Percentiles rank a stretch among this genome's conserved stretches.
phyloP scores from a whole-genome alignment of 1,140 invertebrate genomes.

The Helicoverpa armigera region DNA sequence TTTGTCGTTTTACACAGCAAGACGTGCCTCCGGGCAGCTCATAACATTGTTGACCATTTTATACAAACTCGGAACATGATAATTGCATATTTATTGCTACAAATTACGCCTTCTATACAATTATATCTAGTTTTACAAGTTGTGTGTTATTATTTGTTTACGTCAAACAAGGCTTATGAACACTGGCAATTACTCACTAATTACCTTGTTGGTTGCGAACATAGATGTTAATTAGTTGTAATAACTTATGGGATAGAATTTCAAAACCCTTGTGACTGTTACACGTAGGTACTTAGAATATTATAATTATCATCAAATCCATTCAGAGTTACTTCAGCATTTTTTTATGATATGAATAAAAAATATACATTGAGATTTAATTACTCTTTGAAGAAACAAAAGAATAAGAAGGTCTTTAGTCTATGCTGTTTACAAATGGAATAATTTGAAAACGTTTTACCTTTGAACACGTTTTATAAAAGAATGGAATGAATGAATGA shows the following conservation, averaged over 20 bases:
- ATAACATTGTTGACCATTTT: background rate
- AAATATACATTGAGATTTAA: no score
- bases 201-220: conserved; percentile 8
- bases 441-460: no score
- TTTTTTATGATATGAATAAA: no score
- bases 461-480: no score
- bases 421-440: no score
- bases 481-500: no score
- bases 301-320: no score
- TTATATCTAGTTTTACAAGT: background rate
- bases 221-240: background rate
- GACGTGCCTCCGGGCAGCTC: background rate
- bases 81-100: background rate
- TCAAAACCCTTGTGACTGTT: background rate
- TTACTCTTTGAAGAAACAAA: no score
- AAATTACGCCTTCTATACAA: conserved; percentile 16
- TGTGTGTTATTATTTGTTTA: background rate
- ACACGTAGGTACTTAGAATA: no score
- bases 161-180: conserved; percentile 25
- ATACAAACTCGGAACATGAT: background rate
- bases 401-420: no score
- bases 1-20: background rate
- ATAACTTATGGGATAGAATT: background rate
- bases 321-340: no score
- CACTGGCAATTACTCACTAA: conserved; percentile 6